phyloP scores from a whole-genome alignment of 2,888 invertebrate species.

The Alviniconcha strummeri region DNA sequence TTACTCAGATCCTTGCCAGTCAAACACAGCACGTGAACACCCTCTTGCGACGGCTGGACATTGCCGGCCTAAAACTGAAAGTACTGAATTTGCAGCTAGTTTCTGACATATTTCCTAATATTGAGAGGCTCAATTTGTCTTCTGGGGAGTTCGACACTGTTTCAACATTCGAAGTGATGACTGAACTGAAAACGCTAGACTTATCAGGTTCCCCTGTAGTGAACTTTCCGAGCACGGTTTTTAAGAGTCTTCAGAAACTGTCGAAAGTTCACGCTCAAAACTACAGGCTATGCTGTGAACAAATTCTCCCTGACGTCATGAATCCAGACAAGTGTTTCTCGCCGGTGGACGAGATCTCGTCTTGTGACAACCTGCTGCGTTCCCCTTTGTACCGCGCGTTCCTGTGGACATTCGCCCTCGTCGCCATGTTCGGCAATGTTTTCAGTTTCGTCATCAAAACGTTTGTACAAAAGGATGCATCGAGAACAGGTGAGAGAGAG shows the following conservation, averaged over 20 bases:
- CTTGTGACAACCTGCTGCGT: too few relatives aligned
- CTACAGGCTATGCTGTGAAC: neutral
- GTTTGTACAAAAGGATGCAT: too few relatives aligned
- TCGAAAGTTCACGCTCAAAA: neutral
- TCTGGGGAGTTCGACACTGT: neutral
- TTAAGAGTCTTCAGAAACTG: neutral
- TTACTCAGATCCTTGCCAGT: neutral
- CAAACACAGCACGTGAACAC: too few relatives aligned
- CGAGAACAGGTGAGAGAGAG: neutral
- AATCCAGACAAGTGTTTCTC: neutral
- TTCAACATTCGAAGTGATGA: neutral
- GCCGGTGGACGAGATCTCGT: too few relatives aligned
- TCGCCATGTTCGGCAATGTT: too few relatives aligned
- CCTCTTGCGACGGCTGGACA: neutral
- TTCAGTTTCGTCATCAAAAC: too few relatives aligned
- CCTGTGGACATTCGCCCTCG: too few relatives aligned
- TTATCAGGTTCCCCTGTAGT: neutral
- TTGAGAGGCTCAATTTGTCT: conserved; percentile 1
- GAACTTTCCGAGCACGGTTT: neutral
- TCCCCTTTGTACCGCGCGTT: too few relatives aligned
- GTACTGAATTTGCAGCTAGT: neutral
- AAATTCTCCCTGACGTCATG: neutral
- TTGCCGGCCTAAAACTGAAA: neutral
- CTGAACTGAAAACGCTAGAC: neutral
- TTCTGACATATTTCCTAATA: neutral